A percentile compares a stretch with the other conserved stretches of the same genome.
phyloP scores from a whole-genome alignment of 2,888 invertebrate genomes.

The Pyrrhosoma nymphula region DNA sequence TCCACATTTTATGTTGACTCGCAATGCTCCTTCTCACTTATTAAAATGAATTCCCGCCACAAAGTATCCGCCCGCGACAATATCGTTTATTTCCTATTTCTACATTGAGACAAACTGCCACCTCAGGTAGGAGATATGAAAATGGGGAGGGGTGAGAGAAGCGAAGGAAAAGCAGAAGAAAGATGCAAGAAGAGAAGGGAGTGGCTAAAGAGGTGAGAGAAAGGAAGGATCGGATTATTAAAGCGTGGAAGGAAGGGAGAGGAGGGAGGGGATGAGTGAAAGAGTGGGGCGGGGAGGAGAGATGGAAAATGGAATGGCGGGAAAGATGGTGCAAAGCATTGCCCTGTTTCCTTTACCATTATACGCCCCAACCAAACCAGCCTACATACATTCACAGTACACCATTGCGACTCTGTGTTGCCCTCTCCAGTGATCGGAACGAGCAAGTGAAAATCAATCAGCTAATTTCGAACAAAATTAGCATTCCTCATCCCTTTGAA shows the following conservation, averaged over 20 bases:
- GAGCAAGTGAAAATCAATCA: no score
- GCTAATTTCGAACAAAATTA: no score
- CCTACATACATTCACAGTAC: no score
- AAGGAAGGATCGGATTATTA: conserved; percentile 18
- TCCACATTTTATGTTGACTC: neutral
- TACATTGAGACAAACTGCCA: neutral
- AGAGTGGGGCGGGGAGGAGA: no score
- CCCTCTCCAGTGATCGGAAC: no score
- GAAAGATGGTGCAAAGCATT: no score
- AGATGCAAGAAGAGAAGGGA: neutral
- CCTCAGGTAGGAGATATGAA: neutral
- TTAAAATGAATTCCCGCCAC: neutral
- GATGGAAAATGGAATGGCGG: no score
- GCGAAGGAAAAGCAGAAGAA: neutral
- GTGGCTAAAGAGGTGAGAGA: neutral
- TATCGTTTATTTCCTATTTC: neutral
- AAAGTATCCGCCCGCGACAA: neutral
- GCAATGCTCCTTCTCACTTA: neutral
- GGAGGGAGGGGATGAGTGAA: neutral
- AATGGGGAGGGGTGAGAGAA: neutral
- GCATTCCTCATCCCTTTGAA: no score
- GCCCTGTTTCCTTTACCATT: no score
- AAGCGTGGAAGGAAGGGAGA: neutral
- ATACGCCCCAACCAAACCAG: no score
- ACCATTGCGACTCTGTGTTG: no score